Conservation (phyloP, 2,888 invertebrate species). For the Protodeltote pygarga region DNA sequence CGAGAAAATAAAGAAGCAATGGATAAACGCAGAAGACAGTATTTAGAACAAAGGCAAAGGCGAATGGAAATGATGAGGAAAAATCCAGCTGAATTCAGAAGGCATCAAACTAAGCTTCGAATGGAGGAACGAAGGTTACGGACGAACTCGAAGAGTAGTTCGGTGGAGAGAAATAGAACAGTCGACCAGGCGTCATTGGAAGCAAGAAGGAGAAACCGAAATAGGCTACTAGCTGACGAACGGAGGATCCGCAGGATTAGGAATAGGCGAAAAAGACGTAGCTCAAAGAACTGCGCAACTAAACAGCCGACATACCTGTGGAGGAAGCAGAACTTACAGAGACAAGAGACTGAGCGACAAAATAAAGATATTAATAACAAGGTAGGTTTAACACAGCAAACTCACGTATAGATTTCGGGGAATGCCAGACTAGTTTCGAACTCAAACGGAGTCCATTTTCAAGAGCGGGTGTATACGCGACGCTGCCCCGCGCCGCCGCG, state of each 20-base stretch:
- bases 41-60: constrained; percentile 71
- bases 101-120: constrained; percentile 66
- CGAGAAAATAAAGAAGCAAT: constrained; percentile 88
- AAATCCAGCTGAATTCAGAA: constrained; percentile 76
- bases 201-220: constrained; percentile 58
- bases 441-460: too few species aligned
- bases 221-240: constrained; percentile 55
- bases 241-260: constrained; percentile 64
- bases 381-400: too few species aligned
- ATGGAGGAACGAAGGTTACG: constrained; percentile 70
- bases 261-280: constrained; percentile 72
- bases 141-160: constrained; percentile 63
- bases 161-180: constrained; percentile 70
- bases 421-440: too few species aligned
- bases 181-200: constrained; percentile 54
- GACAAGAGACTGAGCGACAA: constrained; percentile 51
- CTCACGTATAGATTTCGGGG: too few species aligned
- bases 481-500: too few species aligned
- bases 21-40: constrained; percentile 75
- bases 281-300: constrained; percentile 79
- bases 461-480: too few species aligned
- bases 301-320: constrained; percentile 80
- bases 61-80: constrained; percentile 72
- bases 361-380: constrained; percentile 42
- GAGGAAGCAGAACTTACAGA: constrained; percentile 63